phyloP scores from a whole-genome alignment of 1,140 invertebrate genomes.

The Sycobia sp. region DNA sequence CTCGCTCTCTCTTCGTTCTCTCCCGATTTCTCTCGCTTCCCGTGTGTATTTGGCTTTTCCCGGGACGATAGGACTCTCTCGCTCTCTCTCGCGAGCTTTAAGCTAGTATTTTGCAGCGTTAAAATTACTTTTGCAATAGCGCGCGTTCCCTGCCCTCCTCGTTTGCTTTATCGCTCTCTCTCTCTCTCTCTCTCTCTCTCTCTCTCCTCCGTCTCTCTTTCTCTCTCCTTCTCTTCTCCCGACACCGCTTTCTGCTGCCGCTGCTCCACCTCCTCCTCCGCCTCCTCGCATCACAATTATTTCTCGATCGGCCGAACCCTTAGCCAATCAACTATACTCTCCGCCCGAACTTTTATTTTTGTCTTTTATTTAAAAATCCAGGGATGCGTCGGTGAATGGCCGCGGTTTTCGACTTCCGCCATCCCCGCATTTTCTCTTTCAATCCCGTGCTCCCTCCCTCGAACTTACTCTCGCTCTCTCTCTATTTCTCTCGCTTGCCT shows the following conservation, averaged over 20 bases:
- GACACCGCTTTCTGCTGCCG: too few species aligned
- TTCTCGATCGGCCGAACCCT: constrained; percentile 30
- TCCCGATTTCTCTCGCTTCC: constrained; percentile 5
- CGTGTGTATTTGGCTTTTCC: constrained; percentile 28
- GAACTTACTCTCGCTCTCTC: too few species aligned
- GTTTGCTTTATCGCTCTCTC: neutral
- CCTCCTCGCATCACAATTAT: constrained; percentile 30
- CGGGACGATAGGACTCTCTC: constrained; percentile 22
- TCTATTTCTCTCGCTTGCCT: too few species aligned
- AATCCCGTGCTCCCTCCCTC: too few species aligned
- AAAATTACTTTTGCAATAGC: constrained; percentile 38
- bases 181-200: constrained; percentile 7
- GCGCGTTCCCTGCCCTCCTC: constrained; percentile 5
- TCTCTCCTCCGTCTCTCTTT: neutral
- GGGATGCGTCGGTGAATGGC: constrained; percentile 17
- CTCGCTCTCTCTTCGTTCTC: constrained; percentile 1
- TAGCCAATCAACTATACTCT: constrained; percentile 25
- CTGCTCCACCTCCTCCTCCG: neutral
- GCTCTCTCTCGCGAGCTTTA: constrained; percentile 29
- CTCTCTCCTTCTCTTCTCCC: neutral
- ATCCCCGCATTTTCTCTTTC: too few species aligned
- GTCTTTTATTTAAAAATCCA: constrained; percentile 20
- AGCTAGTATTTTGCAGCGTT: constrained; percentile 35
- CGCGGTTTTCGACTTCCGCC: too few species aligned
- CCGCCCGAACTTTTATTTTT: constrained; percentile 9